These are phyloP conservation scores for Quadriops clusia DNA, from an alignment of 2,888 invertebrate species.

Conservation along the genomic window DNA sequence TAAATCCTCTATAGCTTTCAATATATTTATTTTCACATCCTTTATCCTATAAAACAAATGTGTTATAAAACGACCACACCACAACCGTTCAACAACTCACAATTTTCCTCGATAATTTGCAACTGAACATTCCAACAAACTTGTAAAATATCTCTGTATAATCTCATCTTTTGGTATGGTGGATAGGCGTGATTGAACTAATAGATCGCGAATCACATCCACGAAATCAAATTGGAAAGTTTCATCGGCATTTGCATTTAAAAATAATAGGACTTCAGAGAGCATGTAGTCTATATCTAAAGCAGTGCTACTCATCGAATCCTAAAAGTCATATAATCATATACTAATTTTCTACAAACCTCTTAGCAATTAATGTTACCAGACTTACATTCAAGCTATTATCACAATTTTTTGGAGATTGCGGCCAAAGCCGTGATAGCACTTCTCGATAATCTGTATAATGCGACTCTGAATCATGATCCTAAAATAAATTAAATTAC, in stretches of 20 bases:
- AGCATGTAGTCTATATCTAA: no score
- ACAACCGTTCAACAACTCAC: slow-evolving; percentile 25
- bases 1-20: slow-evolving; percentile 28
- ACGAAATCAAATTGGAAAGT: slow-evolving; percentile 41
- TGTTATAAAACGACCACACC: no score
- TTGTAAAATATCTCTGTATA: slow-evolving; percentile 38
- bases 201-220: slow-evolving; percentile 40
- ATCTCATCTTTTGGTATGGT: slow-evolving; percentile 29
- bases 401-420: no score
- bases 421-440: no score
- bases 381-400: no score
- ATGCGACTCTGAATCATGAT: slow-evolving; percentile 10
- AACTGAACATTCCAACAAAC: slow-evolving; percentile 33
- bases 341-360: no score
- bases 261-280: slow-evolving; percentile 40
- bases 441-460: slow-evolving; percentile 11
- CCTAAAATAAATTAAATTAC: slow-evolving; percentile 6
- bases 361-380: no score
- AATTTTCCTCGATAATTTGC: slow-evolving; percentile 36
- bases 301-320: no score
- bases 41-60: slow-evolving; percentile 26
- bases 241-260: slow-evolving; percentile 44
- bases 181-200: slow-evolving; percentile 34
- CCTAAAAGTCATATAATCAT: no score
- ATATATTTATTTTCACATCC: slow-evolving; percentile 26